Evolutionary conservation across 1,140 invertebrate genomes (phyloP).

Genomic region (Drosophila sp.): DNA sequence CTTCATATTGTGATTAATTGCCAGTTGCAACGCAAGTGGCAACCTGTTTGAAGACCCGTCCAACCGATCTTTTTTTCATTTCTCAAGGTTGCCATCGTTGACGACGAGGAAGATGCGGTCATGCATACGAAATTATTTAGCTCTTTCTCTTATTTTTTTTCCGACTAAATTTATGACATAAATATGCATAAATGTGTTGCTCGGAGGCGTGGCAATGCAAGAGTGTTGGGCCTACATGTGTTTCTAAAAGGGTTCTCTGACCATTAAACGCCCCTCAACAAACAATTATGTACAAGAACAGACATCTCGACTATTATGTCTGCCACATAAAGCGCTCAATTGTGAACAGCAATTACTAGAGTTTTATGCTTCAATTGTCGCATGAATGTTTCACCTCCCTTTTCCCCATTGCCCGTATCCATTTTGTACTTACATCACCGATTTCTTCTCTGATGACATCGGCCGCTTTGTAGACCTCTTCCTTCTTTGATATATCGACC

Average conservation of each 20-base stretch:
- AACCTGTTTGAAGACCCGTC: slow-evolving; percentile 53
- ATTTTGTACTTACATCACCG: slow-evolving; percentile 89
- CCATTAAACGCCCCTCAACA: slow-evolving; percentile 80
- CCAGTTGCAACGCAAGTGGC: slow-evolving; percentile 55
- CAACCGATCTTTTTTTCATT: slow-evolving; percentile 35
- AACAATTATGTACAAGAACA: slow-evolving; percentile 67
- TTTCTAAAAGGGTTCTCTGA: slow-evolving; percentile 40
- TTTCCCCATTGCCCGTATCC: neutral
- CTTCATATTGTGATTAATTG: slow-evolving; percentile 58
- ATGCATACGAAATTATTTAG: slow-evolving; percentile 63
- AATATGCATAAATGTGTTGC: slow-evolving; percentile 80
- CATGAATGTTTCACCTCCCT: slow-evolving; percentile 18
- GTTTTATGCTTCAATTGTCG: slow-evolving; percentile 77
- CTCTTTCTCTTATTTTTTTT: neutral
- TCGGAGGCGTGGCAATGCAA: slow-evolving; percentile 57
- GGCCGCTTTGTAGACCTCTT: slow-evolving; percentile 93
- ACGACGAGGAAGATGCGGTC: slow-evolving; percentile 57
- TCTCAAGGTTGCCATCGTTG: slow-evolving; percentile 72
- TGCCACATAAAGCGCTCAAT: slow-evolving; percentile 67
- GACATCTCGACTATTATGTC: slow-evolving; percentile 49
- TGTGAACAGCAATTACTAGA: slow-evolving; percentile 75
- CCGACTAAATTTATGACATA: slow-evolving; percentile 75
- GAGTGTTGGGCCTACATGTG: slow-evolving; percentile 70
- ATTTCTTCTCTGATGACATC: slow-evolving; percentile 92
- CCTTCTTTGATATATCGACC: slow-evolving; percentile 92